Conservation (phyloP, 2,888 invertebrate genomes). For the Yponomeuta plumbellus region DNA sequence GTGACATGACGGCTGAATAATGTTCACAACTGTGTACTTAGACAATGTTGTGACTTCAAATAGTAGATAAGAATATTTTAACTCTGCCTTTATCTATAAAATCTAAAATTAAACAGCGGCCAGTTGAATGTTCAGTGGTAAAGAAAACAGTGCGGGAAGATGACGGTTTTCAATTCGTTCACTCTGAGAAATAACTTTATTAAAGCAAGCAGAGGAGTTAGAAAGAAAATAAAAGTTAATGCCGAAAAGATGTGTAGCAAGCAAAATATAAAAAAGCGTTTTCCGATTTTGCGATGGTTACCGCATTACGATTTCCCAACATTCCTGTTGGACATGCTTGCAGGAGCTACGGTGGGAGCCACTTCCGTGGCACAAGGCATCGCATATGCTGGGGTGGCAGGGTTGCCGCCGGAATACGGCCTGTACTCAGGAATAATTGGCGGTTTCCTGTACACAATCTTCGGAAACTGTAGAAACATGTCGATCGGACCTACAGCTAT, state of each 20-base stretch:
- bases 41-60: conserved; percentile 2
- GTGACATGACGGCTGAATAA: neutral
- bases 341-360: conserved; percentile 13
- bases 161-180: neutral
- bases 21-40: neutral
- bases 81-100: neutral
- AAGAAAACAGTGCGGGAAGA: neutral
- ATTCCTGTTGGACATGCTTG: conserved; percentile 5
- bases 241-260: neutral
- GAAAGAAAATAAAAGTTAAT: neutral
- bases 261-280: conserved; percentile 11
- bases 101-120: conserved; percentile 1
- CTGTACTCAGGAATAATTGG: conserved; percentile 90
- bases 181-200: neutral
- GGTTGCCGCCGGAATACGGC: conserved; percentile 73
- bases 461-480: conserved; percentile 83
- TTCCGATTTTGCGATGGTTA: conserved; percentile 6
- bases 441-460: conserved; percentile 85
- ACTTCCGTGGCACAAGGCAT: conserved; percentile 15
- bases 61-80: neutral
- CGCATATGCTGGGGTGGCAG: conserved; percentile 12
- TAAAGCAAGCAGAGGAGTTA: neutral
- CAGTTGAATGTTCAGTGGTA: neutral
- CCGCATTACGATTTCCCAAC: neutral
- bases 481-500: conserved; percentile 87